Evolutionary conservation across 2,113 vertebrate genomes (phyloP).

Genomic region (Cichladusa arquata): DNA sequence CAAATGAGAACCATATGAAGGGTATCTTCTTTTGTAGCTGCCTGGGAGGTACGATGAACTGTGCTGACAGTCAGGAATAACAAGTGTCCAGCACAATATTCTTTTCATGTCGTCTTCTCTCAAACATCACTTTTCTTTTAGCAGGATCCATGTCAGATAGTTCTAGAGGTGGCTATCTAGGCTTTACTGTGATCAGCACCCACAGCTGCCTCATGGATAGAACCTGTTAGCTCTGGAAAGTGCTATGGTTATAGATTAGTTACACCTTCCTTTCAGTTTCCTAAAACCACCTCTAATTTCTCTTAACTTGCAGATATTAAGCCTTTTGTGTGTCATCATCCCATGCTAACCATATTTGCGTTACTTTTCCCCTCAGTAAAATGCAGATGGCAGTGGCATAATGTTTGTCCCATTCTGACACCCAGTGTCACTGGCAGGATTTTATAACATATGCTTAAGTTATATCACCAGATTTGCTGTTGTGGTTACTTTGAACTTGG

Average conservation of each 20-base stretch:
- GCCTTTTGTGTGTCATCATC: not conserved
- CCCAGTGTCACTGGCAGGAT: not conserved
- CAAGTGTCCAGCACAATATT: not conserved
- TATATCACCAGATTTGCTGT: not conserved
- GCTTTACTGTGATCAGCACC: not conserved
- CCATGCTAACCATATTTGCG: not conserved
- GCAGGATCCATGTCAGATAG: not conserved
- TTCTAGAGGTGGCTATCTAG: not conserved
- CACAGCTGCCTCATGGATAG: not conserved
- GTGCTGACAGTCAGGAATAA: not conserved
- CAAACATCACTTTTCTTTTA: fast-evolving
- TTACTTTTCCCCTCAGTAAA: not conserved
- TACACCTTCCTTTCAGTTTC: not conserved
- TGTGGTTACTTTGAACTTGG: not conserved
- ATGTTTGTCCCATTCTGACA: not conserved
- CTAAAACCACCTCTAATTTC: not conserved
- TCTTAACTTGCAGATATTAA: not conserved
- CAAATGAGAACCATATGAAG: not conserved
- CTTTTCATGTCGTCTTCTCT: not conserved
- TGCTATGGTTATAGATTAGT: not conserved
- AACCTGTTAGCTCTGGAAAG: not conserved
- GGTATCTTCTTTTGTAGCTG: not conserved
- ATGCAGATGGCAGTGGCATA: not conserved
- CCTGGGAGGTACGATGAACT: not conserved
- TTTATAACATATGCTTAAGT: not conserved